Percentiles rank a stretch among this genome's conserved stretches.
phyloP scores from a whole-genome alignment of 2,888 invertebrate genomes.

The Agrotis exclamationis region DNA sequence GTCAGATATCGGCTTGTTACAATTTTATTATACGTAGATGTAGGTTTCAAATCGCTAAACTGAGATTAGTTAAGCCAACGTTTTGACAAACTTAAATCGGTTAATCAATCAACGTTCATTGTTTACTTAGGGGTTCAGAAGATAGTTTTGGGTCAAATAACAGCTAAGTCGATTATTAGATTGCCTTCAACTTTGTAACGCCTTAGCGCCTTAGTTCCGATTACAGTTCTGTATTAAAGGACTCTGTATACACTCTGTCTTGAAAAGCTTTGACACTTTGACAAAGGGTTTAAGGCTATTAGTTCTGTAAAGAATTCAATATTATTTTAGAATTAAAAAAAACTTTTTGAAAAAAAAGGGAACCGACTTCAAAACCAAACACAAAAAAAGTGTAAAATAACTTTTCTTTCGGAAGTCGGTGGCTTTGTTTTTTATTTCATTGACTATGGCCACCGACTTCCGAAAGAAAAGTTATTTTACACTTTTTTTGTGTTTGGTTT shows the following conservation, averaged over 20 bases:
- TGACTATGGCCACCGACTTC: too few relatives aligned
- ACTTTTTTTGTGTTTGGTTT: too few relatives aligned
- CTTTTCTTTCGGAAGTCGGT: too few relatives aligned
- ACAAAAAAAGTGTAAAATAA: too few relatives aligned
- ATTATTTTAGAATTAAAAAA: too few relatives aligned
- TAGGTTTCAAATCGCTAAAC: slow-evolving; percentile 1
- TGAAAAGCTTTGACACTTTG: not conserved
- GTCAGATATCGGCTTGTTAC: too few relatives aligned
- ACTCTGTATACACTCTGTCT: not conserved
- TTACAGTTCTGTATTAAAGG: slow-evolving; percentile 19
- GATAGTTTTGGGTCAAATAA: slow-evolving; percentile 38
- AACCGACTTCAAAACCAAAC: too few relatives aligned
- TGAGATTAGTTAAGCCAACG: slow-evolving; percentile 22
- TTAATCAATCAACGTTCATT: slow-evolving; percentile 35
- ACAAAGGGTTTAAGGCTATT: not conserved
- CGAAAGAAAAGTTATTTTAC: too few relatives aligned
- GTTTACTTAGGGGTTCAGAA: slow-evolving; percentile 29
- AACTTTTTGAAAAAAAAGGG: too few relatives aligned
- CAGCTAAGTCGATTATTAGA: slow-evolving; percentile 34
- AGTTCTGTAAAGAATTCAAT: too few relatives aligned
- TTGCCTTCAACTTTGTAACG: slow-evolving; percentile 17
- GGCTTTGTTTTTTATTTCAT: too few relatives aligned
- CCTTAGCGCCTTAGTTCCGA: not conserved
- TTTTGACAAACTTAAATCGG: slow-evolving; percentile 28
- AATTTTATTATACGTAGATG: not conserved